Base-by-base conservation (phyloP, 2,888 invertebrate species). In the Sympetrum striolatum region DNA sequence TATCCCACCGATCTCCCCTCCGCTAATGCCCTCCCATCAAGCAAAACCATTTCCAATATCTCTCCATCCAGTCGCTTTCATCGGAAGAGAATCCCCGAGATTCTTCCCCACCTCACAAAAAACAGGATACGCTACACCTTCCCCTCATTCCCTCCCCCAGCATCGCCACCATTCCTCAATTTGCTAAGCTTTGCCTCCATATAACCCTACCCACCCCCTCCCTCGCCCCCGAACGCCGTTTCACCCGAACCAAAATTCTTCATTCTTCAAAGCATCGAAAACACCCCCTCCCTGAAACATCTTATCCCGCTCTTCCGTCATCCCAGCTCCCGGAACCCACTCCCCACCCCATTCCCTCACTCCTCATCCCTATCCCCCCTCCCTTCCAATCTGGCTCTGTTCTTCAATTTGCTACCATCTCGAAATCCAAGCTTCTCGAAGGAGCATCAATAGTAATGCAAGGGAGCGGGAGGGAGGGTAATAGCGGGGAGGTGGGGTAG, bases 361-460 rank as follows among this genome's bases (percentile, higher is more conserved):
- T 4, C 82, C 35, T 37, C 86, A 53, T 15, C 58, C 58, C 8
- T 35, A 48, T 37, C 86, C 37, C n/a, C n/a, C n/a, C n/a, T n/a
- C n/a, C n/a, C n/a, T n/a, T n/a, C 60, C 86, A 86, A 86, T 86
- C 86, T 64, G 86, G 58, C 60, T 37, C 86, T 86, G 86, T 86
- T 86, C 86, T 86, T 86, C 86, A 86, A 86, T 86, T 86, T 86
- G 86, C 86, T 86, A 2, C 81, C 81, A 86, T 58, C 82, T 86
- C 86, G 35, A 86, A 86, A 86, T 86, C 86, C 86, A 86, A 86
- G 86, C 86, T 86, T 64, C 86, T 86, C 86, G 86, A 86, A 86
- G 86, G 37, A 60, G 86, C 86, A 86, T 86, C 86, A 86, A 86
- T 86, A 86, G 86, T 86, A 86, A 86, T 86, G 86, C 86, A 60